Evolutionary conservation across 2,888 invertebrate species (phyloP), one percentile per base, ranked within the genome.

Genomic region (Phaonia tiefii): DNA sequence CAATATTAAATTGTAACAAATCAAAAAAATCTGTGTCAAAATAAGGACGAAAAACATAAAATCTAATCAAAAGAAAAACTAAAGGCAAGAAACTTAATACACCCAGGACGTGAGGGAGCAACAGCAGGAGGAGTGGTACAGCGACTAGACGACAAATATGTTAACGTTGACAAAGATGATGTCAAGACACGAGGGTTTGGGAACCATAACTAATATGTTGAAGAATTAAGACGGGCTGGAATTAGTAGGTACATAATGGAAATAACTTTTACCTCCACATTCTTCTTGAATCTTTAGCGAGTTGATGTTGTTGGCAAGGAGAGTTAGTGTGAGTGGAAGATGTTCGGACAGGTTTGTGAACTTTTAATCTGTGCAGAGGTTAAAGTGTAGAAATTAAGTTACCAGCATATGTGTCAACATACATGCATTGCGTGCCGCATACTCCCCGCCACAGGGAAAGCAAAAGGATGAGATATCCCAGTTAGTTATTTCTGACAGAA

Each of bases 341-440:
- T 60, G 60, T 17, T 60, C 20, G n/a, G 63, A 49, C 46, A 37
- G 49, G 31, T 63, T n/a, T 26, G 39, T 69, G 69, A 77, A 77
- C 77, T 67, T 72, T 77, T 72, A 67, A 77, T 77, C 66, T 72
- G 58, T 17, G 17, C 49, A 72, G 67, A 72, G 78, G 73, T 78
- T 78, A 73, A 69, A 78, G 72, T 63, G 63, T 22, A 60, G 42
- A 77, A 72, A 63, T 73, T 69, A 60, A 78, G 37, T 72, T 49
- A 69, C 51, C 44, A 54, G 39, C 75, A 63, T 49, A 60, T 75
- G 69, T 39, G 49, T n/a, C 13, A 11, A 22, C 13, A 11, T 51
- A 51, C 42, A 60, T 37, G 44, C 44, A 26, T n/a, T 20, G 46
- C 37, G 31, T 67, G 54, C n/a, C 67, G 20, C 51, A 67, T 20